Percentiles rank a stretch among this genome's conserved stretches.
phyloP scores from a whole-genome alignment of 2,797 vertebrate genomes.

The Octomys mimax region DNA sequence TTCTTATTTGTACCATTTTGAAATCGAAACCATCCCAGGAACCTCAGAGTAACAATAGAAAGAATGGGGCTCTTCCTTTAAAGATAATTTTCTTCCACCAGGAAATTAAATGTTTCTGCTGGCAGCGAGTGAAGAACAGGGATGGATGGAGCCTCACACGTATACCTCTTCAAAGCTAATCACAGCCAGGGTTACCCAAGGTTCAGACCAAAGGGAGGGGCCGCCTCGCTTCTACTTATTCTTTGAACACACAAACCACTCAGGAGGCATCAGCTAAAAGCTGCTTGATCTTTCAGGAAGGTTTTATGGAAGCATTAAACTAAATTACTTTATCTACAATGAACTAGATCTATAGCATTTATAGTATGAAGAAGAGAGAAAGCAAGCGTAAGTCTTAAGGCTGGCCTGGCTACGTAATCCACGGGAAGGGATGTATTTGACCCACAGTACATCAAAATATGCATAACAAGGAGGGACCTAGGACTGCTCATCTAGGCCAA shows the following conservation, averaged over 20 bases:
- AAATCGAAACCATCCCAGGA: conserved; percentile 76
- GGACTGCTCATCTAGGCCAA: not conserved
- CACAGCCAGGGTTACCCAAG: conserved; percentile 81
- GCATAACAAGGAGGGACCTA: not conserved
- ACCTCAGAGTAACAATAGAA: conserved; percentile 81
- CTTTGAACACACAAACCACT: conserved; percentile 62
- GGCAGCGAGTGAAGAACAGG: conserved; percentile 84
- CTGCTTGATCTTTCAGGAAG: conserved; percentile 4
- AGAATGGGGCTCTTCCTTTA: conserved; percentile 85
- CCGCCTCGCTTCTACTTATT: conserved; percentile 53
- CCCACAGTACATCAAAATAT: not conserved
- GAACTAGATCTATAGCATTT: not conserved
- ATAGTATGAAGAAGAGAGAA: not conserved
- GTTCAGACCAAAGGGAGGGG: conserved; percentile 76
- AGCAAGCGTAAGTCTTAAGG: not conserved
- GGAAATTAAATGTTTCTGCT: conserved; percentile 91
- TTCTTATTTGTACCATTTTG: conserved; percentile 62
- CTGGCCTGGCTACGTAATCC: not conserved
- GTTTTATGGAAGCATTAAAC: conserved; percentile 18
- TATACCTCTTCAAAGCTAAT: conserved; percentile 86
- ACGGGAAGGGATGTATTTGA: not conserved
- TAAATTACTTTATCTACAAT: not conserved
- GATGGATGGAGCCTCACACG: conserved; percentile 84
- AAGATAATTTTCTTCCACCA: conserved; percentile 86
- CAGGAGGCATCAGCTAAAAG: conserved; percentile 51